Evolutionary conservation across 2,797 vertebrate species (phyloP).

Genomic region (Platalea minor): DNA sequence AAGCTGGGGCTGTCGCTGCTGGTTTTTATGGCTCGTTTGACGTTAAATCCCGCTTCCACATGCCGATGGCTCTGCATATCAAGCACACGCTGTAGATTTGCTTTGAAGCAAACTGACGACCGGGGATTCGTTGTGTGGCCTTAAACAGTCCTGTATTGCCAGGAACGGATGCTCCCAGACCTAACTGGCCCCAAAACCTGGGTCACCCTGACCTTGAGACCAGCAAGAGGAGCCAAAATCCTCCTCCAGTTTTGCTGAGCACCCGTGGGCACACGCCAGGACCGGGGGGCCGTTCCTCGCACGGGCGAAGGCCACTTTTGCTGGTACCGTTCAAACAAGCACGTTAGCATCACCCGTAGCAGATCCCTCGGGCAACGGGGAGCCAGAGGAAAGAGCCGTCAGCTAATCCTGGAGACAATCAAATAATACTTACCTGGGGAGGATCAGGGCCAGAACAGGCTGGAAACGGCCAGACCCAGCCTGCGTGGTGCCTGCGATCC

Average conservation of each 20-base stretch:
- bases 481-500: fast-evolving
- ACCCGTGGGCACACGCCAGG: fast-evolving
- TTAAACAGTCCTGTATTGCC: fast-evolving
- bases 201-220: background rate
- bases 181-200: fast-evolving
- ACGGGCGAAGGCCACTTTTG: background rate
- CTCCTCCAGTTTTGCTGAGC: background rate
- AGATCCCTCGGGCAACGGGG: background rate
- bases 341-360: fast-evolving
- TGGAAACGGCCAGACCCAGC: background rate
- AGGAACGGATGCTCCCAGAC: background rate
- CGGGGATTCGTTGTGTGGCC: fast-evolving
- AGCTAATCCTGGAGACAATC: background rate
- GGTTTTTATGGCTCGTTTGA: background rate
- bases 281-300: background rate
- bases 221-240: background rate
- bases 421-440: background rate
- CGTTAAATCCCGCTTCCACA: background rate
- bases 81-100: fast-evolving
- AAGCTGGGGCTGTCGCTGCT: background rate
- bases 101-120: background rate
- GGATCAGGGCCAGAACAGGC: background rate
- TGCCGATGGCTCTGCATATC: background rate
- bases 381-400: background rate
- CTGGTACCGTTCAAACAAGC: background rate